These are phyloP conservation scores for Synanceia verrucosa DNA, from an alignment of 2,797 vertebrate species.

Conservation along the genomic window DNA sequence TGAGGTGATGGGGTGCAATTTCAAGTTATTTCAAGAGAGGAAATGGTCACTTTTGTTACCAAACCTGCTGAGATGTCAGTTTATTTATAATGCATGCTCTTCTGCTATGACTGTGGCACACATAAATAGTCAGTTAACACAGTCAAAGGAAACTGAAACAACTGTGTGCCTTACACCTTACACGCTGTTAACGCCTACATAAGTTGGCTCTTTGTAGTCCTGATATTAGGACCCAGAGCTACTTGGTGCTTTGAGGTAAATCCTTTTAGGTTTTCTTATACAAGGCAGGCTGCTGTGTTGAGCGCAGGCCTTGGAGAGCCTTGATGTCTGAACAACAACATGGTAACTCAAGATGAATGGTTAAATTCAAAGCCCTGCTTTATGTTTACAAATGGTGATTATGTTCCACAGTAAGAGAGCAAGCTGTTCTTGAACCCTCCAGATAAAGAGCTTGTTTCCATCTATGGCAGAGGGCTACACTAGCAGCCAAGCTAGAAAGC, in stretches of 20 bases:
- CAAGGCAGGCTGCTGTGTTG: constrained; percentile 53
- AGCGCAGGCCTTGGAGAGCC: constrained; percentile 62
- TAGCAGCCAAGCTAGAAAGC: constrained; percentile 51
- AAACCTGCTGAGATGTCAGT: constrained; percentile 21
- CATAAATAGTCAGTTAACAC: constrained; percentile 40
- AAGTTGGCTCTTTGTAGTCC: constrained; percentile 45
- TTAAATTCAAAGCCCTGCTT: constrained; percentile 64
- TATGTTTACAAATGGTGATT: constrained; percentile 69
- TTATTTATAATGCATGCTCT: constrained; percentile 13
- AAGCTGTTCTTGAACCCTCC: constrained; percentile 74
- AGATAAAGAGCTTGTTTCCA: constrained; percentile 57
- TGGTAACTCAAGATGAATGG: constrained; percentile 67
- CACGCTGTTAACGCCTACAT: constrained; percentile 39
- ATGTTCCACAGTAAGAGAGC: constrained; percentile 69
- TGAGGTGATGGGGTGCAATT: constrained; percentile 35
- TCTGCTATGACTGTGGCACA: constrained; percentile 9
- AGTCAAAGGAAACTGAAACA: constrained; percentile 34
- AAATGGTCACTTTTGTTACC: constrained; percentile 29
- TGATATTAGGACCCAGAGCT: constrained; percentile 53
- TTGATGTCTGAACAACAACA: constrained; percentile 61
- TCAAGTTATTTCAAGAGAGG: constrained; percentile 25
- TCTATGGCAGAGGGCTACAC: constrained; percentile 14
- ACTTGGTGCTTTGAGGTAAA: constrained; percentile 66
- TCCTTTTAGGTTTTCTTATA: constrained; percentile 49
- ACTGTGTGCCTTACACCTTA: constrained; percentile 50